phyloP scores from a whole-genome alignment of 2,113 vertebrate genomes.

The Hoplias malabaricus region DNA sequence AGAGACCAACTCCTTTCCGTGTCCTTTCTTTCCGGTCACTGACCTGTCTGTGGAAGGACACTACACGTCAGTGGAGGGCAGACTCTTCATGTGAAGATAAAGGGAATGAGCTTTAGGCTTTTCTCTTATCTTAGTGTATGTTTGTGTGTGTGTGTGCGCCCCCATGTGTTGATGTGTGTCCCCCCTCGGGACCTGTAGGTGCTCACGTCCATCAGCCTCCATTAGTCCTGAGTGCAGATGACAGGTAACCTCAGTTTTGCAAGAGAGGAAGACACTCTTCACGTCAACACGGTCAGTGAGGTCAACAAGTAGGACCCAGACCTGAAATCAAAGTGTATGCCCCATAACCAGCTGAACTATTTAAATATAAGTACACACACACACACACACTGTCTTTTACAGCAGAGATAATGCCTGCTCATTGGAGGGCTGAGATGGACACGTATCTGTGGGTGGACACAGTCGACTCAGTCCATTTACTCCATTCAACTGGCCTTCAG shows the following conservation, averaged over 20 bases:
- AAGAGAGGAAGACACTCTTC: not conserved
- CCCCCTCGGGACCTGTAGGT: constrained; percentile 28
- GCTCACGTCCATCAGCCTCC: constrained; percentile 26
- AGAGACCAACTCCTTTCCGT: not conserved
- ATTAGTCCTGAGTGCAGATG: constrained; percentile 30
- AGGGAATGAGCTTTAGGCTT: not conserved
- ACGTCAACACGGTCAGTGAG: constrained; percentile 15
- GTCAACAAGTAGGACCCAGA: not conserved
- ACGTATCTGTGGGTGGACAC: constrained; percentile 2
- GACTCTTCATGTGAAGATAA: constrained; percentile 19
- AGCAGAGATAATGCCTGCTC: constrained; percentile 5
- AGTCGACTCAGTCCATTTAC: constrained; percentile 60
- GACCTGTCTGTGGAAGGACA: constrained; percentile 17
- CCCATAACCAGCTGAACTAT: not conserved
- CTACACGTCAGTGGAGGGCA: not conserved
- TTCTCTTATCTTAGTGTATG: constrained; percentile 11
- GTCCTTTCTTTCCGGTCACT: constrained; percentile 16
- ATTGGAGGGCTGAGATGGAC: not conserved
- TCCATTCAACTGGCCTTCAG: constrained; percentile 64
- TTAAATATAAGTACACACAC: not conserved
- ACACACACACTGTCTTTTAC: not conserved
- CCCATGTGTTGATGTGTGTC: constrained; percentile 10
- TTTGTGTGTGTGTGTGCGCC: not conserved
- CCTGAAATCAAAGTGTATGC: not conserved
- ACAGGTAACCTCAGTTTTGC: constrained; percentile 25